Percentiles rank a stretch among this genome's conserved stretches.
phyloP scores from a whole-genome alignment of 2,888 invertebrate genomes.

The Ormia ochracea region DNA sequence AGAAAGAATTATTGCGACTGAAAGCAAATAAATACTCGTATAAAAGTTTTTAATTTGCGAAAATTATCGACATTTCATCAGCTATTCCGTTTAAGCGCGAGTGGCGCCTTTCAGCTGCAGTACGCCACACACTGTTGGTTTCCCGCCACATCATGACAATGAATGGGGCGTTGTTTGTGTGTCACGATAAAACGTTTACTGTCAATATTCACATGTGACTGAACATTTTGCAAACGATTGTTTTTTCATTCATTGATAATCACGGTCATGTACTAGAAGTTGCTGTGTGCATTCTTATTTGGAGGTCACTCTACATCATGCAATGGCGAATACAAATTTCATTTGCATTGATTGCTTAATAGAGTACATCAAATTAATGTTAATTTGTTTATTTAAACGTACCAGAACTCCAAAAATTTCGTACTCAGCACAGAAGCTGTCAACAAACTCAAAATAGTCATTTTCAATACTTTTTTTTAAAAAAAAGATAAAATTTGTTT shows the following conservation, averaged over 20 bases:
- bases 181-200: background rate
- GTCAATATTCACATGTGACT: background rate
- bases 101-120: background rate
- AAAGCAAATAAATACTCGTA: background rate
- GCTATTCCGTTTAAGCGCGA: background rate
- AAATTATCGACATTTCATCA: conserved; percentile 39
- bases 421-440: too few relatives aligned
- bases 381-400: too few relatives aligned
- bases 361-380: too few relatives aligned
- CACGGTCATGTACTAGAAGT: conserved; percentile 22
- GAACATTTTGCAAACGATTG: background rate
- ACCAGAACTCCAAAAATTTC: too few relatives aligned
- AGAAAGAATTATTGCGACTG: background rate
- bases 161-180: conserved; percentile 7
- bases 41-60: conserved; percentile 5
- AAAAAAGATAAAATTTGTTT: too few relatives aligned
- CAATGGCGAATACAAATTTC: background rate
- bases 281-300: background rate
- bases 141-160: conserved; percentile 3
- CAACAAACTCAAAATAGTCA: too few relatives aligned
- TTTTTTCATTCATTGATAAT: conserved; percentile 24
- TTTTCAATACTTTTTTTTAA: too few relatives aligned
- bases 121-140: background rate
- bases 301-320: background rate
- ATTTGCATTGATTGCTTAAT: too few relatives aligned